Evolutionary conservation across 2,113 vertebrate genomes (phyloP).

Genomic region (Pica pica): DNA sequence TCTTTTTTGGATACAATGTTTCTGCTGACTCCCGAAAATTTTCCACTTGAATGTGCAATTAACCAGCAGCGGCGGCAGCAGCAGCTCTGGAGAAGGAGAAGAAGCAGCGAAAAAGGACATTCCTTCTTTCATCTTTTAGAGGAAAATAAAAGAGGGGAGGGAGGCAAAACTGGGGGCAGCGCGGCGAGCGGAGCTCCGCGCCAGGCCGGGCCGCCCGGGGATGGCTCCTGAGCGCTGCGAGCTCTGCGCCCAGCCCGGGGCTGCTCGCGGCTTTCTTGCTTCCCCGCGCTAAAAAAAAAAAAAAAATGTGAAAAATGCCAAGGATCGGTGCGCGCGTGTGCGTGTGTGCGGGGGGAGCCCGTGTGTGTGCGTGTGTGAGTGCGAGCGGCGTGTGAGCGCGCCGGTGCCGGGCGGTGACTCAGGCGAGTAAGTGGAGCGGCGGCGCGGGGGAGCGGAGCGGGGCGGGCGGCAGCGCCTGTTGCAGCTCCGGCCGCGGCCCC

Average conservation of each 20-base stretch:
- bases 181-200: not conserved
- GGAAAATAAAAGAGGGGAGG: not conserved
- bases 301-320: conserved; percentile 82
- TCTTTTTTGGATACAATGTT: conserved; percentile 84
- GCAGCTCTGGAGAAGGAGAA: conserved; percentile 80
- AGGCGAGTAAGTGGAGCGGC: conserved; percentile 48
- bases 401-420: conserved; percentile 59
- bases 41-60: conserved; percentile 88
- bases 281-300: conserved; percentile 71
- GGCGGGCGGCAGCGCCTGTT: conserved; percentile 64
- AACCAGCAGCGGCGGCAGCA: conserved; percentile 81
- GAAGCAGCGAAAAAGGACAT: conserved; percentile 81
- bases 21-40: conserved; percentile 88
- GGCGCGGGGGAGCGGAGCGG: not conserved
- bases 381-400: conserved; percentile 7
- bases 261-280: conserved; percentile 72
- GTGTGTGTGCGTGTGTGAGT: not conserved
- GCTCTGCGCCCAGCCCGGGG: conserved; percentile 22
- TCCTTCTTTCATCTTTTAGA: conserved; percentile 84
- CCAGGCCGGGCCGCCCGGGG: conserved; percentile 1
- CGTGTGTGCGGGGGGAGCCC: not conserved
- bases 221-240: not conserved
- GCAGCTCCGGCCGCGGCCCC: conserved; percentile 63
- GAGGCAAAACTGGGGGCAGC: not conserved
- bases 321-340: conserved; percentile 65